Conservation (phyloP, 2,113 vertebrate species). For the Acanthochromis polyacanthus region DNA sequence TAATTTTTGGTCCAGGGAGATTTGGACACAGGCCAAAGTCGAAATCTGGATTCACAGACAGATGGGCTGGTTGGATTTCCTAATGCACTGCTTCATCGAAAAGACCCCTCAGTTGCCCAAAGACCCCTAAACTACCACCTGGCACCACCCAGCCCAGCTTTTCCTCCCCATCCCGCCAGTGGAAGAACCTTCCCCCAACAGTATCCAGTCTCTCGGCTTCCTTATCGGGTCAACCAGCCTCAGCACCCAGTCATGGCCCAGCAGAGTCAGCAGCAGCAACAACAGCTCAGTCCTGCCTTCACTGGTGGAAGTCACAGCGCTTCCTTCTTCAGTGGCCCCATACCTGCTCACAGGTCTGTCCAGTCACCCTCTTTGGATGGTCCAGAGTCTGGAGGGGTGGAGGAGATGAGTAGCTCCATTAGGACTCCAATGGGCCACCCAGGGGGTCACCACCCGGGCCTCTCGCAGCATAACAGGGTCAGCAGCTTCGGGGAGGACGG, state of each 20-base stretch:
- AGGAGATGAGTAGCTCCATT: conserved; percentile 88
- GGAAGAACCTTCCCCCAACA: conserved; percentile 89
- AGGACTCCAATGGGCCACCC: conserved; percentile 90
- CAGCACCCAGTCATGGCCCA: conserved; percentile 83
- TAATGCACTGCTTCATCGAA: conserved; percentile 91
- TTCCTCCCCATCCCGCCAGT: conserved; percentile 82
- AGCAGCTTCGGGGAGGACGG: conserved; percentile 94
- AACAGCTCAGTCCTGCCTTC: conserved; percentile 89
- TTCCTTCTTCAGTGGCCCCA: conserved; percentile 89
- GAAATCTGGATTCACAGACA: conserved; percentile 90
- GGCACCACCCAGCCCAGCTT: conserved; percentile 89
- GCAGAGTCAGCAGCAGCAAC: conserved; percentile 86
- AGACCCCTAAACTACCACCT: conserved; percentile 93
- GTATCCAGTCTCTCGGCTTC: conserved; percentile 89
- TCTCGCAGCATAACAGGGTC: conserved; percentile 87
- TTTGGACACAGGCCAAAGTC: conserved; percentile 89
- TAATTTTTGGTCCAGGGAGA: conserved; percentile 85
- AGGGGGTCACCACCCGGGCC: conserved; percentile 83
- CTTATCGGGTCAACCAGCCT: conserved; percentile 86
- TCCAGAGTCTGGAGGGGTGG: conserved; percentile 87
- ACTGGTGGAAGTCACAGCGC: conserved; percentile 82
- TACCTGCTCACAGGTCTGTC: conserved; percentile 87
- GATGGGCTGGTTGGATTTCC: conserved; percentile 86
- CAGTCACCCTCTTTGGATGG: conserved; percentile 92
- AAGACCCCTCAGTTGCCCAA: conserved; percentile 90